A percentile compares a stretch with the other conserved stretches of the same genome.
These are phyloP conservation scores for Gobiocypris rarus DNA, from an alignment of 2,113 vertebrate genomes.

Conservation along the genomic window DNA sequence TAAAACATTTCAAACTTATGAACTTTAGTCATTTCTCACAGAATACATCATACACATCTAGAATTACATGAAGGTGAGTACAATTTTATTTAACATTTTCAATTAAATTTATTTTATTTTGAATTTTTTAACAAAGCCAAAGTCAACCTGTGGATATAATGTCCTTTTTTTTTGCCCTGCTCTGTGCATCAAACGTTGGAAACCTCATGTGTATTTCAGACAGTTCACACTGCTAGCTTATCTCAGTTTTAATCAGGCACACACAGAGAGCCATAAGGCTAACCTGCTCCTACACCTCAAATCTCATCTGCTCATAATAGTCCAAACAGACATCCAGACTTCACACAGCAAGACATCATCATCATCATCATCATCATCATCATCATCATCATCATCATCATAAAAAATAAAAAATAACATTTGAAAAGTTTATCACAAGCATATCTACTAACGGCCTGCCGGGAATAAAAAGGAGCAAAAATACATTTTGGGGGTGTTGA, in stretches of 20 bases:
- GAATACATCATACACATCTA: neutral
- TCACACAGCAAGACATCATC: neutral
- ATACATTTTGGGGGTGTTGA: neutral
- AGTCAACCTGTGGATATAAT: constrained; percentile 8
- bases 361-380: no score
- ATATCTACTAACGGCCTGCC: neutral
- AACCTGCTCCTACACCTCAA: neutral
- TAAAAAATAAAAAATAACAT: no score
- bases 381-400: no score
- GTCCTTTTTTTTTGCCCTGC: neutral
- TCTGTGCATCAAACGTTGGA: neutral
- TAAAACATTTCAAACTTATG: no score
- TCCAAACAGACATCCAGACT: neutral
- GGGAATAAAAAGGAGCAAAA: neutral
- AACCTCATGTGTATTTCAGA: constrained; percentile 34
- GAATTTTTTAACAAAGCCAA: neutral
- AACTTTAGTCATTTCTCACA: constrained; percentile 1
- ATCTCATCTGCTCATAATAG: constrained; percentile 18
- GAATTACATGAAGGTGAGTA: neutral
- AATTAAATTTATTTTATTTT: neutral
- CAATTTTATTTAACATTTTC: no score
- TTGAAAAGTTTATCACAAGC: neutral
- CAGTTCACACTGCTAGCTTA: constrained; percentile 20
- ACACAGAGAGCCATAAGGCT: constrained; percentile 1
- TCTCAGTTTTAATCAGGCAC: neutral